Percentiles rank a stretch among this genome's conserved stretches.
Evolutionary conservation across 2,888 invertebrate genomes (phyloP).

Genomic region (Oligia fasciuncula): DNA sequence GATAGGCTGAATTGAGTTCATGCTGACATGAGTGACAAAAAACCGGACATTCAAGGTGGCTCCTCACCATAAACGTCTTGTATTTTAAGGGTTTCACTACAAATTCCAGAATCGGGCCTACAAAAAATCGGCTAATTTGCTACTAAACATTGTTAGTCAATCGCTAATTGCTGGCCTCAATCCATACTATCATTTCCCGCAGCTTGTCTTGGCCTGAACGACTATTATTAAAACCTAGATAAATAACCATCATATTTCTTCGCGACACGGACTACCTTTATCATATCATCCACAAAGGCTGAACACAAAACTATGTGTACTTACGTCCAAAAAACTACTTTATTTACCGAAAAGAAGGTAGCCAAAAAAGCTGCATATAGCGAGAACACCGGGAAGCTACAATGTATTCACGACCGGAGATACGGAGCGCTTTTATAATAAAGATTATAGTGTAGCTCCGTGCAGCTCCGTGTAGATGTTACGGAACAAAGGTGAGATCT

Average conservation of each 20-base stretch:
- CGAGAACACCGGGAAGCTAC: slow-evolving; percentile 9
- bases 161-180: too few relatives aligned
- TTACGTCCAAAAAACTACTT: neutral
- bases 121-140: neutral
- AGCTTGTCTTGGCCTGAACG: too few relatives aligned
- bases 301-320: neutral
- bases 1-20: neutral
- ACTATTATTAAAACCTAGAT: neutral
- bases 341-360: slow-evolving; percentile 15
- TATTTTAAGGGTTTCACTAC: neutral
- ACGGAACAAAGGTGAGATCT: slow-evolving; percentile 27
- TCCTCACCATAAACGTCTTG: neutral
- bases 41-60: neutral
- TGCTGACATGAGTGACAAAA: neutral
- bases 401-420: slow-evolving; percentile 27
- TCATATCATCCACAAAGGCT: neutral
- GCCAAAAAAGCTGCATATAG: slow-evolving; percentile 2
- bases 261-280: neutral
- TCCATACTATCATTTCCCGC: too few relatives aligned
- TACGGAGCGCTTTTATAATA: slow-evolving; percentile 21
- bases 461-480: slow-evolving; percentile 9
- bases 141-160: neutral
- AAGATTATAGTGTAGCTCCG: slow-evolving; percentile 34
- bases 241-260: neutral
- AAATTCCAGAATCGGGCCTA: neutral